Evolutionary conservation across 2,113 vertebrate genomes (phyloP), one percentile per base, ranked within the genome.

Genomic region (Xiphorhynchus elegans): DNA sequence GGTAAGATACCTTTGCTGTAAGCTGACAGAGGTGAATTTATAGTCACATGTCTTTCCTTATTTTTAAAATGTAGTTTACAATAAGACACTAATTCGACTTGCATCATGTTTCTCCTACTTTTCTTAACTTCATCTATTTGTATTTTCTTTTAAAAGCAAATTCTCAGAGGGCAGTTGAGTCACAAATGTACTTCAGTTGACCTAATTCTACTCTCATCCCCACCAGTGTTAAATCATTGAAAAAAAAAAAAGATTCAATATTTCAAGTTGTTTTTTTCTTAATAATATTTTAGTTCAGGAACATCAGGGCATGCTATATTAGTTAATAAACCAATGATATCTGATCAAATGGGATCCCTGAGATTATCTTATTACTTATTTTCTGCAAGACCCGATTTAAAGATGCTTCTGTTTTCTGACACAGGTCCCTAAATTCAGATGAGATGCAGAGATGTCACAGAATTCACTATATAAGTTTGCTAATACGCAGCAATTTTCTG

Each of bases 201-300:
- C 4, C 10, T 70, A 46, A 69, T 50, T 86, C 28, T 91, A 18
- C 8, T 89, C 4, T 75, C n/a, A 72, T 6, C 2, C 8, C 24
- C 1, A 72, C 1, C 13, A 20, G 4, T 44, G 8, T 39, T 46
- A 80, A 69, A 39, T 1, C 2, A 46, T 3, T 76, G 7, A 18
- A 47, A 19, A 46, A 46, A 37, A 37, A 39, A 26, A 26, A 53
- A 19, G 1, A 23, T 23, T 33, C 8, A 20, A 2, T 42, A 59
- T 67, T 74, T 77, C 47, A n/a, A 26, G 6, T 37, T 13, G 12
- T 0, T 37, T 74, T n/a, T 59, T 47, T 29, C 55, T 39, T 20
- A 10, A 29, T 52, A n/a, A 26, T 67, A n/a, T 62, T 66, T 53
- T 19, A 20, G 10, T 75, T 79, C 2, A 60, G 68, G 8, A 84